Conservation (phyloP, 2,113 vertebrate genomes). For the Leucopsar rothschildi region DNA sequence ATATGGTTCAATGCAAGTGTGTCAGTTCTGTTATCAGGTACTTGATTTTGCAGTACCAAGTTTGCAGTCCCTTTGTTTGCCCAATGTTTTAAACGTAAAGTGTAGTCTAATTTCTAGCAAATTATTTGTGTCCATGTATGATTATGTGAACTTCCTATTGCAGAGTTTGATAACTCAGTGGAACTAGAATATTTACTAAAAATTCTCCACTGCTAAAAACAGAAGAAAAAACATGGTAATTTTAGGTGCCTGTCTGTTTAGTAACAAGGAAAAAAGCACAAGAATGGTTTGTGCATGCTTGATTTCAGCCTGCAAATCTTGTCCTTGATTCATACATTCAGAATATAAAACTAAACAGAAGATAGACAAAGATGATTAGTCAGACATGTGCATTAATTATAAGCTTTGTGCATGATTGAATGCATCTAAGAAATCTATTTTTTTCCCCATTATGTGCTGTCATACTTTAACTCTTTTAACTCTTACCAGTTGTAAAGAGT, state of each 20-base stretch:
- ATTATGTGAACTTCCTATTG: background rate
- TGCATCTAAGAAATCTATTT: background rate
- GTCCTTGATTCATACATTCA: background rate
- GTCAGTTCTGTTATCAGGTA: background rate
- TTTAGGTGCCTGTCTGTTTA: background rate
- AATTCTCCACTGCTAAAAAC: background rate
- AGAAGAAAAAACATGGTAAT: accelerated
- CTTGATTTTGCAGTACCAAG: background rate
- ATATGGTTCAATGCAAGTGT: accelerated
- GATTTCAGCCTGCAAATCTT: background rate
- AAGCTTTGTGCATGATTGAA: background rate
- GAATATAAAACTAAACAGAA: background rate
- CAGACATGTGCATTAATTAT: background rate
- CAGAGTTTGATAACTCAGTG: background rate
- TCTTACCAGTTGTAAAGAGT: background rate
- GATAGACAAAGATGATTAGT: background rate
- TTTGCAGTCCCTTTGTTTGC: background rate
- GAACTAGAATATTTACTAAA: background rate
- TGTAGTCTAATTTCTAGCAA: background rate
- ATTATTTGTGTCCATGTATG: background rate
- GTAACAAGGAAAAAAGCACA: background rate
- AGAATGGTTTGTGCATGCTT: background rate
- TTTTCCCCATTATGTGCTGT: background rate
- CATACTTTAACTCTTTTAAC: background rate
- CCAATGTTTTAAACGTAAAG: background rate